Evolutionary conservation across 2,113 vertebrate genomes (phyloP), one percentile per base, ranked within the genome.

Genomic region (Tachysurus vachellii): DNA sequence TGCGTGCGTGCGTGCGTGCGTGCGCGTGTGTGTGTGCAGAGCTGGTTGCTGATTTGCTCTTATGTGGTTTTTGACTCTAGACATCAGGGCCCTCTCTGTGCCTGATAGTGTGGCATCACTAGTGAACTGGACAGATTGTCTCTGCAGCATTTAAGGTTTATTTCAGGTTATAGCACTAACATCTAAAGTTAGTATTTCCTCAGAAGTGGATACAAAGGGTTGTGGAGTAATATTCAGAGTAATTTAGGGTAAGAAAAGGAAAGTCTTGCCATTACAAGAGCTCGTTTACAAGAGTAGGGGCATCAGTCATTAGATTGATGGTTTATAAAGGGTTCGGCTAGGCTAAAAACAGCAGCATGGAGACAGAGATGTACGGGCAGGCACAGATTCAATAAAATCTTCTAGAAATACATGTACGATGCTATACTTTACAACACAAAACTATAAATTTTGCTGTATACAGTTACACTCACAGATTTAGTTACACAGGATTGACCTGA

Each of bases 331-430:
- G 47, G 42, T 85, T 62, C 42, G 16, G 57, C 57, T 54, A 73
- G 80, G 82, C 88, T 89, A 89, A 90, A 90, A 90, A 91, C 70
- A 82, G 89, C 84, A 87, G 62, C 14, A 13, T 5, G 66, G 36
- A 68, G 88, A 89, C 89, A 89, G 86, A 88, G 86, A 91, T 64
- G 50, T 56, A 91, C 64, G 70, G 75, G 80, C 19, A 23, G 26
- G 14, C 75, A 64, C 80, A 66, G 70, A 70, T 84, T 57, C 36
- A 31, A 61, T 50, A 70, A 42, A 12, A 64, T 53, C 57, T 85
- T 64, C 64, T 42, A 64, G 23, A 66, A 44, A 82, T 82, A 28
- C 26, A 17, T 17, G 12, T 82, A 62, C 77, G 28, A 36, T 59
- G 19, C 42, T 61, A 81, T 26, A 36, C 3, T 19, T 81, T 44